These are phyloP conservation scores for Andrena fulva DNA, from an alignment of 2,888 invertebrate genomes.

Conservation along the genomic window DNA sequence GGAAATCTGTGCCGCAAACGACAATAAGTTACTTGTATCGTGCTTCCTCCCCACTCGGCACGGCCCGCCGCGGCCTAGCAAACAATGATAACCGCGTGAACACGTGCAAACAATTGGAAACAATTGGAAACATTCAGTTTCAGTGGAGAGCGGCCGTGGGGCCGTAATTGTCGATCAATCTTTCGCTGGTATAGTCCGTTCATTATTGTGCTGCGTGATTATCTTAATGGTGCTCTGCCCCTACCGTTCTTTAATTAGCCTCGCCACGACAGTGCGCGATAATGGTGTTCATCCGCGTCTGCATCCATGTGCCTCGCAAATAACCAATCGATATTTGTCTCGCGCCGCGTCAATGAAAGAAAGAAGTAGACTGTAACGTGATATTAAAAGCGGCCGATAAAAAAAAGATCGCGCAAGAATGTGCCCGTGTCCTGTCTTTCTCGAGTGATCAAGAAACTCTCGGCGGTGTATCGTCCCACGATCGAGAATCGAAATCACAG, in stretches of 20 bases:
- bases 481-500: not conserved
- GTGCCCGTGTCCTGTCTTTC: not conserved
- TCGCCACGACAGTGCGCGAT: slow-evolving; percentile 57
- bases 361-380: slow-evolving; percentile 43
- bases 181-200: slow-evolving; percentile 63
- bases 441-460: not conserved
- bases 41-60: slow-evolving; percentile 10
- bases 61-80: slow-evolving; percentile 40
- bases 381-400: slow-evolving; percentile 34
- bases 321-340: slow-evolving; percentile 43
- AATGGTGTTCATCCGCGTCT: slow-evolving; percentile 44
- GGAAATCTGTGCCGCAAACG: slow-evolving; percentile 2
- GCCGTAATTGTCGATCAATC: slow-evolving; percentile 75
- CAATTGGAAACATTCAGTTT: slow-evolving; percentile 65
- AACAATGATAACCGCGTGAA: slow-evolving; percentile 68
- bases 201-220: slow-evolving; percentile 66
- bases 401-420: slow-evolving; percentile 23
- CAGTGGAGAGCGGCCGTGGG: slow-evolving; percentile 51
- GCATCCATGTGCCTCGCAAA: slow-evolving; percentile 42
- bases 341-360: slow-evolving; percentile 42
- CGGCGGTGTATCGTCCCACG: not conserved
- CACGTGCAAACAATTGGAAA: slow-evolving; percentile 74
- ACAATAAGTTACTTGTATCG: slow-evolving; percentile 2
- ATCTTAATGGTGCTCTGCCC: slow-evolving; percentile 70
- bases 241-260: slow-evolving; percentile 71